Percentiles rank a stretch among this genome's conserved stretches.
Evolutionary conservation across 2,113 vertebrate species (phyloP).

Genomic region (Clarias macrocephalus): DNA sequence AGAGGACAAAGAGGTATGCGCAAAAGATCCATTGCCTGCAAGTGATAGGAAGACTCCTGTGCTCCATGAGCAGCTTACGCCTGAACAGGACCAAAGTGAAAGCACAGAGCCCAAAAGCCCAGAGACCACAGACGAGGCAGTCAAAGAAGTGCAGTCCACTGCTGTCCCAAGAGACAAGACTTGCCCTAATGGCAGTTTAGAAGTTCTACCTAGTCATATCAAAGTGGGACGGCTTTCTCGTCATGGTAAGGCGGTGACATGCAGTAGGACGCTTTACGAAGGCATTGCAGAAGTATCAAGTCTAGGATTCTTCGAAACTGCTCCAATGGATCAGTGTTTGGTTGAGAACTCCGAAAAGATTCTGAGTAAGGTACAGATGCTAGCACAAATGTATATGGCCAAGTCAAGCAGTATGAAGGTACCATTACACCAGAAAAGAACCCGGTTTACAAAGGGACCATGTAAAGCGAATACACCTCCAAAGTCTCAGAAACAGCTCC

Average conservation of each 20-base stretch:
- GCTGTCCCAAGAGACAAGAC: slow-evolving; percentile 14
- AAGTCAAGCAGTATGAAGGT: slow-evolving; percentile 78
- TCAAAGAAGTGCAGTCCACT: background rate
- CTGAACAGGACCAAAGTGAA: background rate
- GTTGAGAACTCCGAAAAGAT: slow-evolving; percentile 79
- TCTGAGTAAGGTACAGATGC: slow-evolving; percentile 82
- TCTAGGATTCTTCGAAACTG: slow-evolving; percentile 68
- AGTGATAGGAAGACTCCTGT: background rate
- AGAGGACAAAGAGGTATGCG: background rate
- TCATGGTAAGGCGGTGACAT: slow-evolving; percentile 55
- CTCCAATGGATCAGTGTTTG: slow-evolving; percentile 64
- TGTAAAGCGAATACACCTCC: slow-evolving; percentile 9
- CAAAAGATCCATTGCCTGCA: background rate
- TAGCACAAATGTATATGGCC: slow-evolving; percentile 83
- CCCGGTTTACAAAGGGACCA: background rate
- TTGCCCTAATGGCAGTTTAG: slow-evolving; percentile 30
- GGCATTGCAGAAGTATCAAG: slow-evolving; percentile 57
- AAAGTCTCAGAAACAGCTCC: slow-evolving; percentile 20
- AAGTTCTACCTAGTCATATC: slow-evolving; percentile 58
- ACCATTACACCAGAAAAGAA: slow-evolving; percentile 68
- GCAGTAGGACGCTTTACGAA: slow-evolving; percentile 60
- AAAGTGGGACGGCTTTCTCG: slow-evolving; percentile 64
- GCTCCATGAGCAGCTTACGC: background rate
- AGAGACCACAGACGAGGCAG: background rate
- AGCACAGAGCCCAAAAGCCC: background rate